phyloP scores from a whole-genome alignment of 1,140 invertebrate species.

The Zophobas atratus region DNA sequence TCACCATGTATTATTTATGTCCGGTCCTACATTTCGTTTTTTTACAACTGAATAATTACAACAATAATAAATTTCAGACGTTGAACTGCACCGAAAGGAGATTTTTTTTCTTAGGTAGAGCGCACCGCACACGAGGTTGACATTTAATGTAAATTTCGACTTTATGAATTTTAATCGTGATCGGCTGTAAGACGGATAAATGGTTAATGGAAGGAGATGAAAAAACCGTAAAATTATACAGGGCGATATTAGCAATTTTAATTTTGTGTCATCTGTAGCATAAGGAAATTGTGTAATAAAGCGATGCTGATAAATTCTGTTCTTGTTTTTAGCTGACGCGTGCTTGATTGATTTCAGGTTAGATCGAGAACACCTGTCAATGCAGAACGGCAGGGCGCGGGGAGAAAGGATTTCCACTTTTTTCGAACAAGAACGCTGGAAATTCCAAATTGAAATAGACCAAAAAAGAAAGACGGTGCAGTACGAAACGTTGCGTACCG shows the following conservation, averaged over 20 bases:
- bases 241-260: constrained; percentile 38
- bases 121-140: constrained; percentile 16
- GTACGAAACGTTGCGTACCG: too few relatives aligned
- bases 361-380: constrained; percentile 37
- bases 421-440: too few relatives aligned
- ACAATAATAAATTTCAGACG: constrained; percentile 16
- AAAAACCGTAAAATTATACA: constrained; percentile 39
- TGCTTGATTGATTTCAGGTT: constrained; percentile 26
- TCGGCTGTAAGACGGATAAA: constrained; percentile 7
- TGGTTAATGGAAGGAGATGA: constrained; percentile 9
- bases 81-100: not conserved
- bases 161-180: constrained; percentile 34
- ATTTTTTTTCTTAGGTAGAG: constrained; percentile 11
- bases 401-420: not conserved
- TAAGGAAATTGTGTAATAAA: constrained; percentile 35
- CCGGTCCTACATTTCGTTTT: constrained; percentile 20
- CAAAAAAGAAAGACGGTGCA: too few relatives aligned
- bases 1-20: constrained; percentile 27
- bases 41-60: constrained; percentile 21
- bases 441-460: too few relatives aligned
- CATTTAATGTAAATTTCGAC: constrained; percentile 29
- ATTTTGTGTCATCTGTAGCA: constrained; percentile 27
- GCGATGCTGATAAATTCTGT: constrained; percentile 33
- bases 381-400: constrained; percentile 1
- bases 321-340: constrained; percentile 33